A percentile compares a stretch with the other conserved stretches of the same genome.
phyloP scores from a whole-genome alignment of 2,797 vertebrate species.

The Microhierax caerulescens region DNA sequence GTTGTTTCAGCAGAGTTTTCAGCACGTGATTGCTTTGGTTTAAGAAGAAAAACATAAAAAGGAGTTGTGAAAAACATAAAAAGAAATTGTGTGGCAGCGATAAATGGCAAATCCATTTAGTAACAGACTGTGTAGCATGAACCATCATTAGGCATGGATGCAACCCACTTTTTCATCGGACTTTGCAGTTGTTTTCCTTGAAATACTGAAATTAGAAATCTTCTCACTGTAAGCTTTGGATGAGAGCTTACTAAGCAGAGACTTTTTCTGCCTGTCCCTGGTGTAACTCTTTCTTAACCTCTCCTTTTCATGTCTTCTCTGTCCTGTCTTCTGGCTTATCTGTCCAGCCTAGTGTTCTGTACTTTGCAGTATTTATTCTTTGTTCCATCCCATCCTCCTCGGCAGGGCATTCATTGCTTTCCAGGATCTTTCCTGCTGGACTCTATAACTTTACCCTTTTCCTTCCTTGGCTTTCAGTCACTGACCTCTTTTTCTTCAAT shows the following conservation, averaged over 20 bases:
- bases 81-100: neutral
- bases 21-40: neutral
- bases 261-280: neutral
- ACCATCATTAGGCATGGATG: neutral
- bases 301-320: neutral
- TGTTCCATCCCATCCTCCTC: neutral
- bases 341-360: neutral
- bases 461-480: neutral
- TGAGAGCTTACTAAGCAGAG: neutral
- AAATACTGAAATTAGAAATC: neutral
- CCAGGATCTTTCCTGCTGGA: neutral
- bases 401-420: neutral
- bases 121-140: neutral
- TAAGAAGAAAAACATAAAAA: neutral
- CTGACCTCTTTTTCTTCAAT: neutral
- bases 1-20: neutral
- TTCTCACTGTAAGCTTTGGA: neutral
- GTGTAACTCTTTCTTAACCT: neutral
- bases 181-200: neutral
- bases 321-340: neutral
- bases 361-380: neutral
- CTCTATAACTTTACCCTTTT: neutral
- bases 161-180: neutral
- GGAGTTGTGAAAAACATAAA: neutral
- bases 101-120: neutral